A percentile compares a stretch with the other conserved stretches of the same genome.
These are phyloP conservation scores for Lethocerus indicus DNA, from an alignment of 1,140 invertebrate species.

Conservation along the genomic window DNA sequence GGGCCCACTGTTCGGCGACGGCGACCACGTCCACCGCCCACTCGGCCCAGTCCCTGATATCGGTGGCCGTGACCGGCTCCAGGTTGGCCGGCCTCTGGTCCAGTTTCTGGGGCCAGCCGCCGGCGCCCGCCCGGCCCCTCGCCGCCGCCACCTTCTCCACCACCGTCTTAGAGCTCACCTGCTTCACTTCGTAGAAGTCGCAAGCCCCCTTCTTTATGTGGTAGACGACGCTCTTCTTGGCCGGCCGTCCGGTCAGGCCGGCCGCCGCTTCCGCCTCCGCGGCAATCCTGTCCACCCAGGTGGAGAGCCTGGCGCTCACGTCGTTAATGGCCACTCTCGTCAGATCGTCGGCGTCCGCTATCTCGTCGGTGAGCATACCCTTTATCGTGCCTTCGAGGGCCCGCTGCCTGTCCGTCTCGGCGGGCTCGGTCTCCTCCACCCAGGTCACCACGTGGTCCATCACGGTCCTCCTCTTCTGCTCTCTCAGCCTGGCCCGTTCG, in stretches of 20 bases:
- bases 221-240: not conserved
- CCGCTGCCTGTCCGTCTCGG: not conserved
- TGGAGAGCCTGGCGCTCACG: not conserved
- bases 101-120: not conserved
- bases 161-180: not conserved
- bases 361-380: not conserved
- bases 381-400: constrained; percentile 2
- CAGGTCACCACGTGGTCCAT: not conserved
- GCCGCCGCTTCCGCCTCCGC: too few relatives aligned
- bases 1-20: constrained; percentile 7
- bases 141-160: not conserved
- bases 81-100: not conserved
- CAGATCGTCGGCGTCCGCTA: not conserved
- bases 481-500: too few relatives aligned
- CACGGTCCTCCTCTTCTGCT: too few relatives aligned
- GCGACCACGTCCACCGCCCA: constrained; percentile 3
- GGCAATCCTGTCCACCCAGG: not conserved
- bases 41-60: constrained; percentile 5
- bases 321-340: not conserved
- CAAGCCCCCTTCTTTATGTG: not conserved
- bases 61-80: not conserved
- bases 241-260: too few relatives aligned
- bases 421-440: not conserved
- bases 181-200: not conserved
- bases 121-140: not conserved